Evolutionary conservation across 2,888 invertebrate species (phyloP).

Genomic region (Athalia rosae): DNA sequence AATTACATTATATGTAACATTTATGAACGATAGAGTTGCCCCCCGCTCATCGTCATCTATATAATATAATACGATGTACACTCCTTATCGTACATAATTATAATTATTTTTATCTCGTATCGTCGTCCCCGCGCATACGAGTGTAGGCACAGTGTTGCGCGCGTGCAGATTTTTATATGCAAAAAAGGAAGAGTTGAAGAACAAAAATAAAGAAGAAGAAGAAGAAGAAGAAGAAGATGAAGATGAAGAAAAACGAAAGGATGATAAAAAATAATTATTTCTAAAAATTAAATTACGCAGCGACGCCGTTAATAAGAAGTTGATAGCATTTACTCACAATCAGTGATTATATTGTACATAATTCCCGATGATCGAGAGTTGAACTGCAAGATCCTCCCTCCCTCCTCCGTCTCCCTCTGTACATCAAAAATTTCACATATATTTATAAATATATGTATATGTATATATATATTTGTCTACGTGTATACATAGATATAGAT

Average conservation of each 20-base stretch:
- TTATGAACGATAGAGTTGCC: too few species aligned
- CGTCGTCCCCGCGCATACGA: background rate
- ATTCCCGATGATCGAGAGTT: too few species aligned
- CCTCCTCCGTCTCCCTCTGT: too few species aligned
- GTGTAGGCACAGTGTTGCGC: conserved; percentile 4
- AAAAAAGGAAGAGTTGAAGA: conserved; percentile 4
- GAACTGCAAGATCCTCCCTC: too few species aligned
- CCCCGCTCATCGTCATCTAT: too few species aligned
- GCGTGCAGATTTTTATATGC: conserved; percentile 16
- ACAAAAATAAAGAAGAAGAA: background rate
- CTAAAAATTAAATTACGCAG: background rate
- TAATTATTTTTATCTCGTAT: background rate
- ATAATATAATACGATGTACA: too few species aligned
- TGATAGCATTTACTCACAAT: too few species aligned
- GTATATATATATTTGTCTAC: too few species aligned
- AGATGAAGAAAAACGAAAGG: background rate
- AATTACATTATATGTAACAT: too few species aligned
- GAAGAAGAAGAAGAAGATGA: background rate
- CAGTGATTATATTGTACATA: too few species aligned
- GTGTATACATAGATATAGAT: background rate
- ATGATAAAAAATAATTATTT: background rate
- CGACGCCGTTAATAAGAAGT: too few species aligned
- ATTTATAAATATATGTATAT: background rate
- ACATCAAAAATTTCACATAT: background rate
- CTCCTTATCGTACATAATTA: too few species aligned